phyloP scores from a whole-genome alignment of 2,113 vertebrate species.

The Sterna hirundo region DNA sequence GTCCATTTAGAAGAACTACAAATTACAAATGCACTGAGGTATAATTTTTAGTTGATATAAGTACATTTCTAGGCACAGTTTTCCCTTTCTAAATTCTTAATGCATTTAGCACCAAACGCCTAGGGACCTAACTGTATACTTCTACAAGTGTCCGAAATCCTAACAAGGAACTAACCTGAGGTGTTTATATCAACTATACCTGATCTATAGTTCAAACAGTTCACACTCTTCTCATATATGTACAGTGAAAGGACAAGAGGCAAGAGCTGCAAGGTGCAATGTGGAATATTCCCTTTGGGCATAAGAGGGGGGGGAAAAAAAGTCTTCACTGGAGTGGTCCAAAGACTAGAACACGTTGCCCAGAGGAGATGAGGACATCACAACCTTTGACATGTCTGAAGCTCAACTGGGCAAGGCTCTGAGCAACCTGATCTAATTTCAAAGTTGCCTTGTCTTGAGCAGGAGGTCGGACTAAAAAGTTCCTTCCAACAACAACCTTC shows the following conservation, averaged over 20 bases:
- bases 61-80: background rate
- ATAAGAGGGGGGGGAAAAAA: background rate
- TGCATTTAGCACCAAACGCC: background rate
- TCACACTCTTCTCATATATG: background rate
- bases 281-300: background rate
- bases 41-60: background rate
- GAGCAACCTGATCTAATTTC: background rate
- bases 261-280: background rate
- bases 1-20: background rate
- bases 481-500: background rate
- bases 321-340: background rate
- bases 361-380: background rate
- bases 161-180: background rate
- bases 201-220: background rate
- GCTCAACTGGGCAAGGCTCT: background rate
- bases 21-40: background rate
- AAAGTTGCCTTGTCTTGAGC: background rate
- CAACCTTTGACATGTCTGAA: background rate
- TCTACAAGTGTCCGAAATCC: background rate
- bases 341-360: background rate
- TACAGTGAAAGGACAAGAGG: background rate
- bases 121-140: background rate
- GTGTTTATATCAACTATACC: background rate
- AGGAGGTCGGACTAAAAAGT: background rate
- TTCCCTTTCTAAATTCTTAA: background rate